phyloP scores from a whole-genome alignment of 1,140 invertebrate species.

The Penaeus vannamei region DNA sequence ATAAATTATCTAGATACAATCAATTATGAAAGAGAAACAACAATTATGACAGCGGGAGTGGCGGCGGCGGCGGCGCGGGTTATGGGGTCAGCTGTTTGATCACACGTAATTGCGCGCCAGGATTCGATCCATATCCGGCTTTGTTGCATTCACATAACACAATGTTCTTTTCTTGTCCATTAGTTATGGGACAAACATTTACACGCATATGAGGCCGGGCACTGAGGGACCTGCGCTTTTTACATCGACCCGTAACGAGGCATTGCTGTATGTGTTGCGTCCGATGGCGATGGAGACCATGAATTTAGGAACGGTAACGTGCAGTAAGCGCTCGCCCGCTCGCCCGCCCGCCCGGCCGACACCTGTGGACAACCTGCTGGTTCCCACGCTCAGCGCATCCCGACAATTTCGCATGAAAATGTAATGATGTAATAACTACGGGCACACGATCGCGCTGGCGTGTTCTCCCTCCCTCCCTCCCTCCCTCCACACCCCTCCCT shows the following conservation, averaged over 20 bases:
- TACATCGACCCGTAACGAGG: no score
- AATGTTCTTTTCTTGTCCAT: not conserved
- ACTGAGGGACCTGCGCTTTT: no score
- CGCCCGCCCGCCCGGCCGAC: not conserved
- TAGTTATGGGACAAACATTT: no score
- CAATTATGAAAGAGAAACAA: no score
- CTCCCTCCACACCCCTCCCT: no score
- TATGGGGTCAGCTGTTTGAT: conserved; percentile 33
- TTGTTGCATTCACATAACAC: conserved; percentile 23
- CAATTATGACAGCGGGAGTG: no score
- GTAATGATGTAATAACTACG: conserved; percentile 40
- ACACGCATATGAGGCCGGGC: no score
- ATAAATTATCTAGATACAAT: no score
- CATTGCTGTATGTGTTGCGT: no score
- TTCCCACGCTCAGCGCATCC: conserved; percentile 40
- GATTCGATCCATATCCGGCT: conserved; percentile 16
- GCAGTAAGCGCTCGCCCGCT: not conserved
- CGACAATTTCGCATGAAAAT: conserved; percentile 37
- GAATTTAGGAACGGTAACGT: not conserved
- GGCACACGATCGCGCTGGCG: not conserved
- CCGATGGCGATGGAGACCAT: not conserved
- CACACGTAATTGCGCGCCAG: conserved; percentile 13
- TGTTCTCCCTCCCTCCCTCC: no score
- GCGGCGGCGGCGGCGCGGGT: not conserved
- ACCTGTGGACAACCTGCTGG: conserved; percentile 9